A percentile compares a stretch with the other conserved stretches of the same genome.
These are phyloP conservation scores for Mesocentrotus franciscanus DNA, from an alignment of 53 echinoderm and acorn worm species.

Conservation along the genomic window DNA sequence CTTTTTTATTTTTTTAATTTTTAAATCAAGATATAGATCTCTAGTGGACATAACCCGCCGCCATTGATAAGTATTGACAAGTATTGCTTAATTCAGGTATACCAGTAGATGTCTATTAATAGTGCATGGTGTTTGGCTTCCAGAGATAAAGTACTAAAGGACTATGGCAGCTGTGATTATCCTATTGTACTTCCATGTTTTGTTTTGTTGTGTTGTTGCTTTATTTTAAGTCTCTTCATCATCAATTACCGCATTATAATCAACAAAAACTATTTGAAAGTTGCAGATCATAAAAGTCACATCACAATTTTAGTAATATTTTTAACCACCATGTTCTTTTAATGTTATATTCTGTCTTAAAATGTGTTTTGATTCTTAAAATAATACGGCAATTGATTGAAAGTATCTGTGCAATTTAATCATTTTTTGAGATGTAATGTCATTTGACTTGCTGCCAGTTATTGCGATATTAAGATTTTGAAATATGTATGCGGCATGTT, in stretches of 20 bases:
- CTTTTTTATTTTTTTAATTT: no score
- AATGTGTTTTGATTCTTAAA: not conserved
- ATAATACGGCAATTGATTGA: not conserved
- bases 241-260: not conserved
- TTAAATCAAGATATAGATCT: no score
- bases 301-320: not conserved
- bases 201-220: not conserved
- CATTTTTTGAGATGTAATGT: not conserved
- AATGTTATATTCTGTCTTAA: not conserved
- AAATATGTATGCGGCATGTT: no score
- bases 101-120: not conserved
- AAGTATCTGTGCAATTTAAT: slow-evolving; percentile 14
- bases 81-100: no score
- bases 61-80: no score
- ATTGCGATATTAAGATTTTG: no score
- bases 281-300: not conserved
- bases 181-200: not conserved
- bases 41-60: no score
- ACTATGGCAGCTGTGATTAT: not conserved
- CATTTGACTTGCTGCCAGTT: not conserved
- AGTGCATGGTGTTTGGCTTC: not conserved
- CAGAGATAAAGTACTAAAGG: not conserved
- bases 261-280: not conserved
- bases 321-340: not conserved
- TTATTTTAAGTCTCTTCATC: not conserved